Evolutionary conservation across 2,797 vertebrate species (phyloP).

Genomic region (Onychomys arenicola): DNA sequence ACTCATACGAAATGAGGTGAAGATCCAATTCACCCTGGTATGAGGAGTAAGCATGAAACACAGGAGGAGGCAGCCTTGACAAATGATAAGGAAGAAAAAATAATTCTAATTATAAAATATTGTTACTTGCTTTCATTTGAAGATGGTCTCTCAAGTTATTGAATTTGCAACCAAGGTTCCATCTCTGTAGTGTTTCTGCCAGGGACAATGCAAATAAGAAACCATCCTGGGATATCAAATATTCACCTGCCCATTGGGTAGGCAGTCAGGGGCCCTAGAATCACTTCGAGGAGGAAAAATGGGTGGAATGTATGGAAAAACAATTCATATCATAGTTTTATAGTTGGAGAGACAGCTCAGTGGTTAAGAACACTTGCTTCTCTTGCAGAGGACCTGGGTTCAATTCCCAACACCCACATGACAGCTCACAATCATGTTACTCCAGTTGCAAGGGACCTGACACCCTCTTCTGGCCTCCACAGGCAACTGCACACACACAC

Average conservation of each 20-base stretch:
- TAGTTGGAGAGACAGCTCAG: background rate
- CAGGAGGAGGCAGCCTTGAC: background rate
- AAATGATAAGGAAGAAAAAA: background rate
- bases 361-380: background rate
- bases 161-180: background rate
- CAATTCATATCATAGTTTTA: background rate
- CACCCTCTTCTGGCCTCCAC: background rate
- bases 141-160: background rate
- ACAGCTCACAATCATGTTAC: background rate
- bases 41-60: background rate
- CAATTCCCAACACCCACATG: background rate
- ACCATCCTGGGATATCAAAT: background rate
- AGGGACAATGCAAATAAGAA: background rate
- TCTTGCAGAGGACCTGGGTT: background rate
- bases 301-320: too few relatives aligned
- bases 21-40: background rate
- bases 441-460: background rate
- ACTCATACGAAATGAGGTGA: background rate
- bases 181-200: background rate
- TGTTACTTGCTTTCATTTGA: background rate
- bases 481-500: background rate
- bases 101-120: background rate
- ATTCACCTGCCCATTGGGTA: rapidly evolving
- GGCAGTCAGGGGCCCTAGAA: background rate
- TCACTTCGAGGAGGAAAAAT: background rate